Conservation (phyloP, 2,888 invertebrate genomes). For the Apantesis nais region DNA sequence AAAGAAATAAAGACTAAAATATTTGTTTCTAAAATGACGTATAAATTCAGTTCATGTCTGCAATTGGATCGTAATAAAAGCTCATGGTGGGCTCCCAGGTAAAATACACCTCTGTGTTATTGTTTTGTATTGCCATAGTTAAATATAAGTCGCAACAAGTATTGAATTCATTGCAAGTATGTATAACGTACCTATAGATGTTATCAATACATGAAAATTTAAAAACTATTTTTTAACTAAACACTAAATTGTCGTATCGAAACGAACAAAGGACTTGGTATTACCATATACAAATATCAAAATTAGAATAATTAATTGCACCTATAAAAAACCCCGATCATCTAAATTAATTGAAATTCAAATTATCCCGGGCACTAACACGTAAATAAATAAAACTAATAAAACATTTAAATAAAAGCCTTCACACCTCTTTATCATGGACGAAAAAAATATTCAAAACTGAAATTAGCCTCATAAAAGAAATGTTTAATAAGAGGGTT, state of each 20-base stretch:
- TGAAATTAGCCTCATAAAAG: conserved; percentile 60
- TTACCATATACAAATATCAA: background rate
- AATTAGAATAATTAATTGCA: background rate
- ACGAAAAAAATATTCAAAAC: conserved; percentile 51
- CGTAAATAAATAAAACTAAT: conserved; percentile 34
- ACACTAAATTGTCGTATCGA: background rate
- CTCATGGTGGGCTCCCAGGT: too few species aligned
- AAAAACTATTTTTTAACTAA: background rate
- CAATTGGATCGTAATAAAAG: too few species aligned
- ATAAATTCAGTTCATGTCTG: too few species aligned
- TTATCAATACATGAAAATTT: too few species aligned
- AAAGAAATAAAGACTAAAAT: too few species aligned
- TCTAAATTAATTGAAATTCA: conserved; percentile 48
- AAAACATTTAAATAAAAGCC: conserved; percentile 35
- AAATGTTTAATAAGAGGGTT: conserved; percentile 58
- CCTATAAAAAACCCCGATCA: conserved; percentile 29
- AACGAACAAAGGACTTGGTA: background rate
- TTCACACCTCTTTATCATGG: conserved; percentile 58
- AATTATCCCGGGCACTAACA: conserved; percentile 27
- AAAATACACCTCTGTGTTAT: too few species aligned
- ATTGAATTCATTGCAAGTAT: too few species aligned
- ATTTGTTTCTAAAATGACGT: too few species aligned
- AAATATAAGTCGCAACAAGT: too few species aligned
- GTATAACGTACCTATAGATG: too few species aligned
- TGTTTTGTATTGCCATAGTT: too few species aligned